A percentile compares a stretch with the other conserved stretches of the same genome.
Evolutionary conservation across 1,140 invertebrate genomes (phyloP).

Genomic region (Drosophila albomicans): DNA sequence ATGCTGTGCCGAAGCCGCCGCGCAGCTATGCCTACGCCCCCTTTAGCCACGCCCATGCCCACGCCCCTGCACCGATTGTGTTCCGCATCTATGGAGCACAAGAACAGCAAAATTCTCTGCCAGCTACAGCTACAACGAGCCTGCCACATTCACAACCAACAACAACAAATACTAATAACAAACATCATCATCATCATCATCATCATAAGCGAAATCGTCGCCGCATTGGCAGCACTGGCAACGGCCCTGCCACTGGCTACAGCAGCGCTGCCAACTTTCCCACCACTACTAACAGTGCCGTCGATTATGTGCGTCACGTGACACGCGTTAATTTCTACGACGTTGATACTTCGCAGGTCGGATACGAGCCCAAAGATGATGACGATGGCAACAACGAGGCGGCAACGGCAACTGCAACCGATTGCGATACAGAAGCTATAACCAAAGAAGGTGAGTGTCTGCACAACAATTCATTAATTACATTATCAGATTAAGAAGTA

Average conservation of each 20-base stretch:
- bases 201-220: background rate
- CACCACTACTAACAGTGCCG: constrained; percentile 34
- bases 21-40: constrained; percentile 42
- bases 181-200: background rate
- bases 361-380: constrained; percentile 82
- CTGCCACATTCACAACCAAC: constrained; percentile 31
- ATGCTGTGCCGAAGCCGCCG: constrained; percentile 76
- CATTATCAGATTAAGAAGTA: no score
- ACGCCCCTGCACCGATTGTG: constrained; percentile 31
- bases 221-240: constrained; percentile 6
- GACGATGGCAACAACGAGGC: constrained; percentile 71
- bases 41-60: constrained; percentile 18
- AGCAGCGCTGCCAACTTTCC: constrained; percentile 15
- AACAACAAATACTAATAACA: constrained; percentile 40
- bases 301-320: constrained; percentile 83
- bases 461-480: background rate
- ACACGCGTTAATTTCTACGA: constrained; percentile 85
- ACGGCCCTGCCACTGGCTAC: constrained; percentile 9
- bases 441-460: constrained; percentile 85
- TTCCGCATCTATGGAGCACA: constrained; percentile 51
- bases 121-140: constrained; percentile 26
- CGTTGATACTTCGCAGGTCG: constrained; percentile 85
- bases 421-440: constrained; percentile 84
- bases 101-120: background rate
- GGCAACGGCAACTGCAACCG: constrained; percentile 39